Base-by-base conservation (phyloP, 2,888 invertebrate species). In the Chymomyza amoena region DNA sequence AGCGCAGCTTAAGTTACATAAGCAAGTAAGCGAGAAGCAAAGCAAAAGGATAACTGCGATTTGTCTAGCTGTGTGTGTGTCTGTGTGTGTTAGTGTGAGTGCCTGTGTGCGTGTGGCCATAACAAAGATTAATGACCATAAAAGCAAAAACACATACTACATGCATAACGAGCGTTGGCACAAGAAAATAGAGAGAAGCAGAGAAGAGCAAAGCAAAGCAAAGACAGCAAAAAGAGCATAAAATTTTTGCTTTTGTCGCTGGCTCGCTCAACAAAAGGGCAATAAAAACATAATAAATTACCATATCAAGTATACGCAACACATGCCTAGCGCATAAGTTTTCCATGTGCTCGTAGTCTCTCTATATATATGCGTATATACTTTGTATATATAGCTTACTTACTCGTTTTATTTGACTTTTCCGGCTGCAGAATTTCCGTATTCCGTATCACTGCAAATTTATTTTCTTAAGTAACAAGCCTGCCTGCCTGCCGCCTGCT, bases 271-370 rank as follows among this genome's bases (percentile, higher is more conserved):
- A 87, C 89, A 84, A 87, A 79, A 79, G 81, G 83, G 16, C 87
- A 89, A 89, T 89, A 89, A 90, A 85, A 89, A 85, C 80, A 84
- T 89, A 88, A 89, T 90, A 90, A 89, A 89, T 89, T 88, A 89
- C 89, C 86, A 89, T 89, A 90, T 89, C 89, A 89, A 90, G 84
- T 89, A 85, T 85, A 84, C 80, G 77, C 52, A 36, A 32, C 13
- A 56, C 28, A 65, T 5, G 59, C 64, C 45, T 45, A 15, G 18
- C 45, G 20, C 16, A 54, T 20, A 54, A 16, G 20, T 54, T 54
- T 54, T 16, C 54, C 16, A 54, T 15, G 54, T 45, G 39, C 7
- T 32, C 32, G 32, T 32, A 6, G 32, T 45, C 39, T 45, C 7
- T 45, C 39, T 45, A 1, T 13, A 13, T 45, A 13, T 13, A 13